These are phyloP conservation scores for Dendroctonus valens DNA, from an alignment of 1,140 invertebrate species.

Conservation along the genomic window DNA sequence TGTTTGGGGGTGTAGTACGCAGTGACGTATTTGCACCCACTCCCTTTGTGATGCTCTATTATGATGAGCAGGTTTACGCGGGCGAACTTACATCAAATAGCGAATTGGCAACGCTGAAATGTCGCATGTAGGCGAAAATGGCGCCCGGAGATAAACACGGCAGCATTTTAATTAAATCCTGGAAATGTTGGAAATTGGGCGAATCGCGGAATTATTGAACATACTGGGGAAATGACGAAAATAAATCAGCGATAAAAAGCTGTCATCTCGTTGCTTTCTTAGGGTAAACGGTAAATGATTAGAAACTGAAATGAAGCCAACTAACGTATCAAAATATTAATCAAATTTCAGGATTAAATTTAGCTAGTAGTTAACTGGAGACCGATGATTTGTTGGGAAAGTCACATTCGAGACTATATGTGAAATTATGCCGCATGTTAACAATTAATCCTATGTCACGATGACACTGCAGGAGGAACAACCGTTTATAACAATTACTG, in stretches of 20 bases:
- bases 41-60: conserved; percentile 1
- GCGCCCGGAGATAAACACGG: conserved; percentile 27
- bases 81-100: not conserved
- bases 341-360: no score
- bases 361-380: no score
- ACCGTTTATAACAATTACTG: no score
- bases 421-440: no score
- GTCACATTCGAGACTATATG: no score
- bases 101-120: conserved; percentile 20
- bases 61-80: not conserved
- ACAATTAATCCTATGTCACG: no score
- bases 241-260: conserved; percentile 17
- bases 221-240: conserved; percentile 15
- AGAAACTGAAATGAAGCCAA: no score
- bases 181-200: conserved; percentile 10
- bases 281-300: no score
- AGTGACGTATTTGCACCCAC: conserved; percentile 13
- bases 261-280: not conserved
- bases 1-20: not conserved
- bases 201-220: conserved; percentile 22
- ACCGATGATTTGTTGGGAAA: no score
- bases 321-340: no score
- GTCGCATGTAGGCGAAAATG: conserved; percentile 23
- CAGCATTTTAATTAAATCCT: conserved; percentile 27
- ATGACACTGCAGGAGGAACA: no score